Evolutionary conservation across 2,888 invertebrate genomes (phyloP), one percentile per base, ranked within the genome.

Genomic region (Furcula furcula): DNA sequence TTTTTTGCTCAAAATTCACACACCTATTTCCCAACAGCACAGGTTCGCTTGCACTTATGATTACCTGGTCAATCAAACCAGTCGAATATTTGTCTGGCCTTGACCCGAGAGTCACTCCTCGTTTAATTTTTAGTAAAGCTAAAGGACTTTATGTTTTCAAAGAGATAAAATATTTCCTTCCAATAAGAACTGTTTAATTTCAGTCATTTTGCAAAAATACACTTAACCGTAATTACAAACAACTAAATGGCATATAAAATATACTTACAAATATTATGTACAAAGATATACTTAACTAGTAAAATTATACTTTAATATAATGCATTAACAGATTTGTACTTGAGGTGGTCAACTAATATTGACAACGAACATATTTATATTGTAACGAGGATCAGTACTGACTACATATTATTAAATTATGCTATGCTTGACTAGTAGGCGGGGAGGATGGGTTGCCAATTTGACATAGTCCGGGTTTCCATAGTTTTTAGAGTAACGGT

Each of bases 301-400:
- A 43, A 40, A 36, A 40, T 43, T 69, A 73, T 66, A 65, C 66
- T 68, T 65, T 67, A 49, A 40, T 46, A 59, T 51, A 60, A 65
- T 66, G 71, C 55, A 61, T 70, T 72, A 71, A 75, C 60, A 53
- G 56, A 70, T 83, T 84, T 84, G 84, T 84, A 84, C 84, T 83
- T 65, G 36, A 65, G 74, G 79, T 68, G 56, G 68, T 63, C 57
- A 57, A 66, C 62, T 53, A 65, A 46, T 38, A 43, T 32, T 34
- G 30, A 49, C 36, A 33, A 34, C 52, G 52, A 30, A 52, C 50
- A 41, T 38, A 45, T 34, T 42, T 45, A 42, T 29, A 49, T 28
- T 11, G 10, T 11, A 30, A 31, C 32, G 39, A 44, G 34, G 31
- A 52, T 26, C 44, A 40, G 42, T 28, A 53, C 39, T 37, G 6